Conservation (phyloP, 2,888 invertebrate genomes). For the Drosophila silvestris region DNA sequence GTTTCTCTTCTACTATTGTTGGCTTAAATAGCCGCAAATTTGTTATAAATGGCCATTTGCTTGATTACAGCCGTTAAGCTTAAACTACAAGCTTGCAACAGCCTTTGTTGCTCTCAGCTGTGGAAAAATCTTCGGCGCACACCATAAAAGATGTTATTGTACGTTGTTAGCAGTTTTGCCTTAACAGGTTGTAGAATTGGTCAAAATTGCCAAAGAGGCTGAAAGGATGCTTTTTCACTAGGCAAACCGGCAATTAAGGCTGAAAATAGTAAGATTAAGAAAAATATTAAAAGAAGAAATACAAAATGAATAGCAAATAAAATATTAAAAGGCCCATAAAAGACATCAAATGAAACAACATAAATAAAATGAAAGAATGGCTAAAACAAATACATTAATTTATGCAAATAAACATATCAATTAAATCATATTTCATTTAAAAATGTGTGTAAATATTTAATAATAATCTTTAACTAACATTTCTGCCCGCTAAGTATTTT, state of each 20-base stretch:
- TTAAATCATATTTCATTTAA: accelerated
- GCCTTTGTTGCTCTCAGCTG: constrained; percentile 1
- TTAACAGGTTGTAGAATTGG: background rate
- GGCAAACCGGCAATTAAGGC: background rate
- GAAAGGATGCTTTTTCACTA: background rate
- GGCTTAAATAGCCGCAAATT: constrained; percentile 55
- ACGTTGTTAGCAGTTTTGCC: background rate
- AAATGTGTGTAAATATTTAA: background rate
- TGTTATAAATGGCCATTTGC: constrained; percentile 32
- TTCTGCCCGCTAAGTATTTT: background rate
- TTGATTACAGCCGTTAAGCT: background rate
- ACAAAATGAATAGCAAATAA: background rate
- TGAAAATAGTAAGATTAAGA: background rate
- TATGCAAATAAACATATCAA: background rate
- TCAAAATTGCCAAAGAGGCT: background rate
- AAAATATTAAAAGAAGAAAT: background rate
- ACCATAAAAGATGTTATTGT: background rate
- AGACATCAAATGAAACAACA: background rate
- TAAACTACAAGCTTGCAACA: background rate
- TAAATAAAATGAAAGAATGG: background rate
- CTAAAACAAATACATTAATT: background rate
- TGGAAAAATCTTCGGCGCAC: background rate
- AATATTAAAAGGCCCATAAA: background rate
- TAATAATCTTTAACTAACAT: background rate
- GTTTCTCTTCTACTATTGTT: constrained; percentile 33